phyloP scores from a whole-genome alignment of 1,140 invertebrate species.

The Drosophila trapezifrons region DNA sequence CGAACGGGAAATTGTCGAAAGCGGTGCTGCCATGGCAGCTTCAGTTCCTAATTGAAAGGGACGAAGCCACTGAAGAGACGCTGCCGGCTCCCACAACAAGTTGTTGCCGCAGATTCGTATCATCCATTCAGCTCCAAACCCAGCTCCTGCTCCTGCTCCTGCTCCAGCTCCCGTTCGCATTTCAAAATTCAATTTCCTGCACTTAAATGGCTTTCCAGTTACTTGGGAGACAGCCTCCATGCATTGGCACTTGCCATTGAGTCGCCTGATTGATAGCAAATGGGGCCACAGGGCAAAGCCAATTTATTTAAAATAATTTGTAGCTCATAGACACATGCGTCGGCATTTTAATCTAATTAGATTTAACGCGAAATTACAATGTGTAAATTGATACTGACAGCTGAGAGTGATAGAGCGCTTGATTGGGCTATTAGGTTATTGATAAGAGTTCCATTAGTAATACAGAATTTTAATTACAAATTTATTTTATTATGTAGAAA shows the following conservation, averaged over 20 bases:
- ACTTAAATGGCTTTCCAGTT: conserved; percentile 75
- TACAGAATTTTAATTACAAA: too few species aligned
- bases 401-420: neutral
- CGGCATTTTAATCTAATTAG: conserved; percentile 5
- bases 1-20: conserved; percentile 70
- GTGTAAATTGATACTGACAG: neutral
- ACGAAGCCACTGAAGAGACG: conserved; percentile 37
- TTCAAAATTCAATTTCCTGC: conserved; percentile 76
- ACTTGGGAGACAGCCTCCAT: conserved; percentile 21
- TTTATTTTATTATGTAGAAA: too few species aligned
- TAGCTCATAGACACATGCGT: neutral
- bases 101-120: conserved; percentile 50
- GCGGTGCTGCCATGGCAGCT: conserved; percentile 3
- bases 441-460: neutral
- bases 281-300: neutral
- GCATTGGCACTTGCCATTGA: conserved; percentile 23
- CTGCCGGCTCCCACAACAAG: conserved; percentile 46
- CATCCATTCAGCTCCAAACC: conserved; percentile 29
- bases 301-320: conserved; percentile 20
- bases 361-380: conserved; percentile 4
- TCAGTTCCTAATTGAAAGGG: conserved; percentile 47
- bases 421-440: neutral
- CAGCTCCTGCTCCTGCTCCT: conserved; percentile 1
- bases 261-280: conserved; percentile 22
- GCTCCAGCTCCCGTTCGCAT: conserved; percentile 25